Percentiles rank a stretch among this genome's conserved stretches.
Conservation (phyloP, 2,888 invertebrate species). For the Diogma glabrata region DNA sequence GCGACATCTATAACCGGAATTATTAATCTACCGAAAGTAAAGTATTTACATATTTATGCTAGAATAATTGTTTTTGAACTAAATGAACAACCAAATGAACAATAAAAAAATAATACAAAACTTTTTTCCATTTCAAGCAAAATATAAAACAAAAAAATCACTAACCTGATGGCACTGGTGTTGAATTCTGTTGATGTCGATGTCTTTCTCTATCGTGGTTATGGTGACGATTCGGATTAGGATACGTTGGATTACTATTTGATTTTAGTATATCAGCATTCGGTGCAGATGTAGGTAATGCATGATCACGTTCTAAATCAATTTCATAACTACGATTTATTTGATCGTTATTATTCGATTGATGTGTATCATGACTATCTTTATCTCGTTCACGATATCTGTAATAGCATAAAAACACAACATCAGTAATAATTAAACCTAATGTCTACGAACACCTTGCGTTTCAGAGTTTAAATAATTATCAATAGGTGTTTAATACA, state of each 20-base stretch:
- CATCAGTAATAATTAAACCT: too few relatives aligned
- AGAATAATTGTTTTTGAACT: too few relatives aligned
- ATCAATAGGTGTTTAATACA: too few relatives aligned
- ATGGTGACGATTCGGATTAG: slow-evolving; percentile 53
- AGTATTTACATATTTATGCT: too few relatives aligned
- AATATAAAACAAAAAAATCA: background rate
- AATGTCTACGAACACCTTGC: too few relatives aligned
- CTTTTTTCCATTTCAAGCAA: background rate
- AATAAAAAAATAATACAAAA: too few relatives aligned
- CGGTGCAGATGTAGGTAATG: slow-evolving; percentile 60
- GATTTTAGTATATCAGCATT: slow-evolving; percentile 69
- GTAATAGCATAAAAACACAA: too few relatives aligned
- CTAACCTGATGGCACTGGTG: slow-evolving; percentile 33
- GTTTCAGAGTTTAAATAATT: too few relatives aligned
- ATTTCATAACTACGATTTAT: slow-evolving; percentile 45
- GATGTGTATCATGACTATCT: slow-evolving; percentile 21
- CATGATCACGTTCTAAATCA: slow-evolving; percentile 62
- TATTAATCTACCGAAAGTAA: too few relatives aligned
- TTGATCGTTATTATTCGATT: background rate
- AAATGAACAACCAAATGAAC: too few relatives aligned
- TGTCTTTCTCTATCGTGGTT: slow-evolving; percentile 32
- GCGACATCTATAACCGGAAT: too few relatives aligned
- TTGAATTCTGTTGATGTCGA: slow-evolving; percentile 31
- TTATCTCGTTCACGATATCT: slow-evolving; percentile 19
- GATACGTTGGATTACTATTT: slow-evolving; percentile 63